Percentiles rank a stretch among this genome's conserved stretches.
Evolutionary conservation across 2,113 vertebrate genomes (phyloP).

Genomic region (Microtus richardsoni): DNA sequence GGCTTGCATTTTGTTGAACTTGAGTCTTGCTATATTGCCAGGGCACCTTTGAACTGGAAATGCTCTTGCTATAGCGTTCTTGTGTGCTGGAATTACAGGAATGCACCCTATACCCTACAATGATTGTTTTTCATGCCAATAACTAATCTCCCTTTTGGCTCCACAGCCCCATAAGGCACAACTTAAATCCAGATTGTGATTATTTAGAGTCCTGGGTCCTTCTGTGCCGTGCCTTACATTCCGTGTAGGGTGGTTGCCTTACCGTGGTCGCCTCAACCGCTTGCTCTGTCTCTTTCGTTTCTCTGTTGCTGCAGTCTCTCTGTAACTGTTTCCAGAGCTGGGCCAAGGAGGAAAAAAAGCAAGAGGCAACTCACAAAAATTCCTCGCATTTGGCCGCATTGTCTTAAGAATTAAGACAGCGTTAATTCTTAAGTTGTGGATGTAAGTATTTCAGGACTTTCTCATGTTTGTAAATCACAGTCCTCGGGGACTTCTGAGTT

Average conservation of each 20-base stretch:
- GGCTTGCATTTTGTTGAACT: background rate
- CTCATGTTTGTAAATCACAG: background rate
- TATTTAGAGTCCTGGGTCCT: background rate
- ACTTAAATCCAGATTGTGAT: slow-evolving; percentile 21
- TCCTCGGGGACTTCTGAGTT: background rate
- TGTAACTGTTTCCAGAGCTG: slow-evolving; percentile 34
- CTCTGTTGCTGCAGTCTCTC: background rate
- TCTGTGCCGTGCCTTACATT: background rate
- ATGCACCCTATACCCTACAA: no score
- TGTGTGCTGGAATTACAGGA: background rate
- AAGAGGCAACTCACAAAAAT: background rate
- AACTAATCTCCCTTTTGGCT: background rate
- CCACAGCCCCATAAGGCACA: background rate
- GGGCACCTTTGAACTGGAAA: background rate
- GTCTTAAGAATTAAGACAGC: background rate
- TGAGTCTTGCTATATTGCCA: background rate
- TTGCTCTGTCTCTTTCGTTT: background rate
- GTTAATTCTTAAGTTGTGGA: background rate
- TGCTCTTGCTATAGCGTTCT: background rate
- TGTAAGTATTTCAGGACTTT: background rate
- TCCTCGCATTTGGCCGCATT: slow-evolving; percentile 15
- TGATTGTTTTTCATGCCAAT: slow-evolving; percentile 29
- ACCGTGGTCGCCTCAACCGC: background rate
- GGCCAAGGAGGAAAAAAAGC: background rate
- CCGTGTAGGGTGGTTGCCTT: background rate